These are phyloP conservation scores for Chloroclystis v-ata DNA, from an alignment of 2,888 invertebrate species.

Conservation along the genomic window DNA sequence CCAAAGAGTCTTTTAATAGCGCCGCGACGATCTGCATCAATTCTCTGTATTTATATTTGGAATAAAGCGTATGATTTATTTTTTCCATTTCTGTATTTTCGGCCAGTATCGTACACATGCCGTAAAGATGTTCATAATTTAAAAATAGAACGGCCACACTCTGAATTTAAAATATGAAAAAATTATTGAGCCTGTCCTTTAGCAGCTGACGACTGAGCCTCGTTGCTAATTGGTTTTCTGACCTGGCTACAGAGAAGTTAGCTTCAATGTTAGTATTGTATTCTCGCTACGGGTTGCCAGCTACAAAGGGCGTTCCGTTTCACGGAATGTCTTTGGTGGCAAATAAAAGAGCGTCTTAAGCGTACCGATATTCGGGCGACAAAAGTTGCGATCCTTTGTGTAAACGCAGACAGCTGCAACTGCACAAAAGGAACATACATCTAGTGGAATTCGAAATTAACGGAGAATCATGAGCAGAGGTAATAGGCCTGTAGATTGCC, in stretches of 20 bases:
- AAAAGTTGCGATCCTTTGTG: constrained; percentile 71
- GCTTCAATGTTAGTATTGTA: constrained; percentile 44
- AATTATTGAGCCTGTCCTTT: constrained; percentile 42
- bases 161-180: constrained; percentile 44
- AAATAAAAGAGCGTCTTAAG: constrained; percentile 64
- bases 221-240: constrained; percentile 56
- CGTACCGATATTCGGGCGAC: constrained; percentile 62
- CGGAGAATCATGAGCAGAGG: constrained; percentile 64
- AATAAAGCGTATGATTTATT: constrained; percentile 64
- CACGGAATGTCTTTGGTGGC: constrained; percentile 59
- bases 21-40: constrained; percentile 64
- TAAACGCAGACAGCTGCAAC: constrained; percentile 65
- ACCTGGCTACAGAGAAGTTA: constrained; percentile 52
- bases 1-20: constrained; percentile 72
- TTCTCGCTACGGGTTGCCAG: constrained; percentile 38
- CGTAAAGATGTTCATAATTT: constrained; percentile 50
- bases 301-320: constrained; percentile 65
- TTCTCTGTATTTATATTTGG: constrained; percentile 66
- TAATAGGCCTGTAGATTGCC: constrained; percentile 68
- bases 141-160: constrained; percentile 42
- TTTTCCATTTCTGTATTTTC: constrained; percentile 48
- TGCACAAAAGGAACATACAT: constrained; percentile 62
- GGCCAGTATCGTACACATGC: constrained; percentile 50
- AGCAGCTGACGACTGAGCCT: constrained; percentile 50
- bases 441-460: constrained; percentile 66